Conservation (phyloP, 1,140 invertebrate genomes). For the Drosophila tani region DNA sequence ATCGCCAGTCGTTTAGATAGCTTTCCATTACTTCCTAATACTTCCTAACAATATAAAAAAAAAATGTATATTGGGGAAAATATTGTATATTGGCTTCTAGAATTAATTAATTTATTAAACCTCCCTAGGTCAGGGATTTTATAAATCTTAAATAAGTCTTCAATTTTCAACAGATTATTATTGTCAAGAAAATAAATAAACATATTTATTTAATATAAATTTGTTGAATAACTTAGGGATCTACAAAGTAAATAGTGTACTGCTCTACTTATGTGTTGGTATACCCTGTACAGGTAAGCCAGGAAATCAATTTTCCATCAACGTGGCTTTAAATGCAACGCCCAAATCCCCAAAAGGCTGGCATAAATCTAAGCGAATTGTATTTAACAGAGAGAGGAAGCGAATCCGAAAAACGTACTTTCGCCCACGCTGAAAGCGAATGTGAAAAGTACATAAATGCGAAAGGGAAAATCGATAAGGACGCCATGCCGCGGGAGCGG, state of each 20-base stretch:
- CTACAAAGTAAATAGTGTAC: neutral
- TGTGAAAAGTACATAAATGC: slow-evolving; percentile 36
- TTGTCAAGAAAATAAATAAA: too few relatives aligned
- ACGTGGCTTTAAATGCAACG: slow-evolving; percentile 16
- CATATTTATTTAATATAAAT: too few relatives aligned
- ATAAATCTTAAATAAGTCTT: too few relatives aligned
- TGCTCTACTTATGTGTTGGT: neutral
- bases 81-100: too few relatives aligned
- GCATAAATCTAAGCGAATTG: slow-evolving; percentile 15
- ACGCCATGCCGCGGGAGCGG: slow-evolving; percentile 48
- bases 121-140: too few relatives aligned
- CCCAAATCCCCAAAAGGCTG: neutral
- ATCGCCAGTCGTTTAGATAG: too few relatives aligned
- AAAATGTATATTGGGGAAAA: too few relatives aligned
- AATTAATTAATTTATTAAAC: too few relatives aligned
- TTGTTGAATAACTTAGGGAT: too few relatives aligned
- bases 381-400: slow-evolving; percentile 33
- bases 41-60: too few relatives aligned
- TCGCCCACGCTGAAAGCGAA: slow-evolving; percentile 44
- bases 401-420: slow-evolving; percentile 8
- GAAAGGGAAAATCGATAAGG: slow-evolving; percentile 71
- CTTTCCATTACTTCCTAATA: too few relatives aligned
- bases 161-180: too few relatives aligned
- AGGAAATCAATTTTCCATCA: neutral
- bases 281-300: neutral